Conservation (phyloP, 2,797 vertebrate genomes). For the Antennarius maculatus region DNA sequence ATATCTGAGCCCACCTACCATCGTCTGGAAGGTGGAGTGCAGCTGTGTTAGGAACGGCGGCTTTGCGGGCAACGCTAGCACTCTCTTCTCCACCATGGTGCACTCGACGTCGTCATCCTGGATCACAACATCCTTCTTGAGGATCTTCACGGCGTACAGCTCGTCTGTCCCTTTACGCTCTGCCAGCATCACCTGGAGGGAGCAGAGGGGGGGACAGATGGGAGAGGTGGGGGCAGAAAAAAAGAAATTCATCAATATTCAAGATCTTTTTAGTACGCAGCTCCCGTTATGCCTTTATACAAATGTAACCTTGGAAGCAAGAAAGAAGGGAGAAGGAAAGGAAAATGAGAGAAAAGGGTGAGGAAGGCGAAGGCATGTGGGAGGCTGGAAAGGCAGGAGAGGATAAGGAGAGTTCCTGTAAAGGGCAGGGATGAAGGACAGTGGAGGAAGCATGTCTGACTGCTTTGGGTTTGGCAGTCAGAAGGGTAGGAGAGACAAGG, state of each 20-base stretch:
- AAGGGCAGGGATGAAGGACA: conserved; percentile 18
- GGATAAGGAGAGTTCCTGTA: not conserved
- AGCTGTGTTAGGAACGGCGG: conserved; percentile 95
- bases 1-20: conserved; percentile 76
- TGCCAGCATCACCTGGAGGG: conserved; percentile 91
- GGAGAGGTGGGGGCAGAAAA: conserved; percentile 18
- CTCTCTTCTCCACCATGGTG: conserved; percentile 98
- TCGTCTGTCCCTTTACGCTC: conserved; percentile 94
- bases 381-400: not conserved
- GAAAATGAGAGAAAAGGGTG: not conserved
- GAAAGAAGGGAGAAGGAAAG: not conserved
- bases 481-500: not conserved
- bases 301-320: conserved; percentile 3
- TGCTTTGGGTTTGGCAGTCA: conserved; percentile 33
- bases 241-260: conserved; percentile 32
- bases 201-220: conserved; percentile 7
- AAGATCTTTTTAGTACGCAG: conserved; percentile 14
- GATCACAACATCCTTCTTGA: conserved; percentile 98
- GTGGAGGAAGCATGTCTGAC: conserved; percentile 23
- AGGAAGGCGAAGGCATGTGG: not conserved
- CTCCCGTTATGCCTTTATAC: conserved; percentile 13
- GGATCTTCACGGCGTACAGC: conserved; percentile 93
- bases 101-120: conserved; percentile 97
- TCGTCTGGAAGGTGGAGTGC: conserved; percentile 96
- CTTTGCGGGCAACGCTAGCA: conserved; percentile 91